Evolutionary conservation across 2,797 vertebrate species (phyloP), one percentile per base, ranked within the genome.

Genomic region (Gymnoscopelus braueri): DNA sequence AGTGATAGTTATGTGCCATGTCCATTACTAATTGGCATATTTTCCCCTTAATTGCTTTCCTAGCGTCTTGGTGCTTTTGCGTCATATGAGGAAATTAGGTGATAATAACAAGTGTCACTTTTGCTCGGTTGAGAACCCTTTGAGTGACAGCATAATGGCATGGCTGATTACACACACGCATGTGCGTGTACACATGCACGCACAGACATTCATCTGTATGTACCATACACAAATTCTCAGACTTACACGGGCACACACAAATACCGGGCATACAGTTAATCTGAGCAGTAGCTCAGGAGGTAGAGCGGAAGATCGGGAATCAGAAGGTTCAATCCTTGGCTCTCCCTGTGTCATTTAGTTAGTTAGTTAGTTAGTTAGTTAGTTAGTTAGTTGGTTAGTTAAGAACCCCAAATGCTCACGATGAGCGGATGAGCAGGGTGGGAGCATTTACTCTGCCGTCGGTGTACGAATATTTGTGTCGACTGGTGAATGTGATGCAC

Each of bases 41-140:
- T n/a, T 68, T 54, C 1, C 32, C n/a, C 56, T 5, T 54, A 49
- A 32, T 9, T 10, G 29, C 23, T 64, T 76, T 77, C 3, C 60
- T 54, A 7, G 35, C 5, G 35, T 8, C 9, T 68, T 50, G 60
- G 60, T 63, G 61, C 19, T 53, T 44, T 23, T 2, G 15, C 35
- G 53, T 81, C 60, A 73, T 65, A 75, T 44, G 66, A n/a, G 61
- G 52, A 69, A 78, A 82, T 87, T 68, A 67, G 54, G 65, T 81
- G 79, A 76, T 69, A 65, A 23, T 52, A 44, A 67, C 35, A 71
- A 24, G 44, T 82, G 78, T 79, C 70, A 63, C 58, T 67, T 26
- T 50, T 59, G 49, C 26, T 55, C 57, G 15, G 7, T 2, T 24
- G 19, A 65, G 47, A 60, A 72, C 63, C 70, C 53, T 57, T 54